phyloP scores from a whole-genome alignment of 2,113 vertebrate species.

The Rattus norvegicus region DNA sequence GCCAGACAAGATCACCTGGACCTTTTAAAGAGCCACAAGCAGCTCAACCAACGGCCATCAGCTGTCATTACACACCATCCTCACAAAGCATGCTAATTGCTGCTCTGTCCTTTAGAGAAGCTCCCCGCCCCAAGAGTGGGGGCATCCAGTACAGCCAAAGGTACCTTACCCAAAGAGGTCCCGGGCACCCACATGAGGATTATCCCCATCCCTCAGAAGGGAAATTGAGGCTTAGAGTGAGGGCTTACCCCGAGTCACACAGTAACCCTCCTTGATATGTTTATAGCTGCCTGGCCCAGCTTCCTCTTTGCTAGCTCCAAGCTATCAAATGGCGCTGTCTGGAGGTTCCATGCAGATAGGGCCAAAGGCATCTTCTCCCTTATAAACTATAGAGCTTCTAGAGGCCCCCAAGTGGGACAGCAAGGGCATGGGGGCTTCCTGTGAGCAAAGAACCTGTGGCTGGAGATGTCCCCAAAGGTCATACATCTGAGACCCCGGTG shows the following conservation, averaged over 20 bases:
- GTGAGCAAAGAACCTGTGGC: neutral
- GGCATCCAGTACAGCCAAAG: neutral
- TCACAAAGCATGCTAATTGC: accelerated
- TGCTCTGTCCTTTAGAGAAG: neutral
- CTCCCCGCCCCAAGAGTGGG: neutral
- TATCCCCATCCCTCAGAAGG: neutral
- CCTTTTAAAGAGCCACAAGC: neutral
- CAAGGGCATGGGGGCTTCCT: accelerated
- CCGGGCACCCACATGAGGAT: neutral
- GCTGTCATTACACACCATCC: neutral
- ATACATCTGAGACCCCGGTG: neutral
- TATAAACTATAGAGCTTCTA: neutral
- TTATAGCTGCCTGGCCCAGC: neutral
- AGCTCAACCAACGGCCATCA: neutral
- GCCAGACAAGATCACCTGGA: neutral
- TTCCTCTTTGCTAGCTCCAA: neutral
- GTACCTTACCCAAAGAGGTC: neutral
- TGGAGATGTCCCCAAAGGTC: neutral
- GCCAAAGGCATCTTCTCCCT: neutral
- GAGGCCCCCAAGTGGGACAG: neutral
- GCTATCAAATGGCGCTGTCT: too few relatives aligned
- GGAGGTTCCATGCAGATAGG: too few relatives aligned
- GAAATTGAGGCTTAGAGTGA: neutral
- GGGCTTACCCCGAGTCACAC: neutral
- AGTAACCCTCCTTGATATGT: neutral